These are phyloP conservation scores for Mesoligia furuncula DNA, from an alignment of 2,888 invertebrate species.

Conservation along the genomic window DNA sequence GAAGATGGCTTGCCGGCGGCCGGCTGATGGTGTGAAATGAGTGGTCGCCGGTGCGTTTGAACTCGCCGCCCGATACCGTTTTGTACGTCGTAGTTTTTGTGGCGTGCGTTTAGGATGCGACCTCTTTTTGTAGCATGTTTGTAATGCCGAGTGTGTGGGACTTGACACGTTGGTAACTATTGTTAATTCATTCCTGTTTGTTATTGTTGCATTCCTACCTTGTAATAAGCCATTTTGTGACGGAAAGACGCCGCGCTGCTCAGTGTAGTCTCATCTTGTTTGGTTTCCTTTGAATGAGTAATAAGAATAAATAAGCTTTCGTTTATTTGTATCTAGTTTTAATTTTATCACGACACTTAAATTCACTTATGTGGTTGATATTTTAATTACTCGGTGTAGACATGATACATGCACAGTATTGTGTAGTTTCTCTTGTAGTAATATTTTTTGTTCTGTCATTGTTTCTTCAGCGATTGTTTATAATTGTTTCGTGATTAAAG, in stretches of 20 bases:
- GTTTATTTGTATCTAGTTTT: conserved; percentile 27
- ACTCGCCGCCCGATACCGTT: conserved; percentile 86
- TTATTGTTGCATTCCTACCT: conserved; percentile 82
- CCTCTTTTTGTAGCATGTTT: conserved; percentile 88
- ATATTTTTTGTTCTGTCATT: conserved; percentile 59
- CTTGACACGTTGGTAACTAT: conserved; percentile 89
- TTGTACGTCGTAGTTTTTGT: conserved; percentile 85
- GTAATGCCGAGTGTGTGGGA: conserved; percentile 90
- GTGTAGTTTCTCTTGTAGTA: conserved; percentile 53
- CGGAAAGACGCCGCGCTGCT: conserved; percentile 62
- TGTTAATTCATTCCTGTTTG: conserved; percentile 87
- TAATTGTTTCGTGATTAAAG: conserved; percentile 74
- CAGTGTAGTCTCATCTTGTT: conserved; percentile 56
- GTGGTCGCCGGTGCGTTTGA: conserved; percentile 84
- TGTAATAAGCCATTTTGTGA: conserved; percentile 68
- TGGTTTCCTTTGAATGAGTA: conserved; percentile 64
- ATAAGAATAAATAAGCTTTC: conserved; percentile 1
- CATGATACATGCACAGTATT: conserved; percentile 25
- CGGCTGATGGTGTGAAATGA: conserved; percentile 88
- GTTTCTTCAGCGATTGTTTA: conserved; percentile 61
- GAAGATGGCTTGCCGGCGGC: conserved; percentile 72
- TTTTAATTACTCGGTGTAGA: conserved; percentile 20
- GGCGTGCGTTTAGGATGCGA: conserved; percentile 85
- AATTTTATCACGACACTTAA: conserved; percentile 10
- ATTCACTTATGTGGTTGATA: conserved; percentile 7